Percentiles rank a stretch among this genome's conserved stretches.
These are phyloP conservation scores for Pristiophorus japonicus DNA, from an alignment of 2,113 vertebrate species.

Conservation along the genomic window DNA sequence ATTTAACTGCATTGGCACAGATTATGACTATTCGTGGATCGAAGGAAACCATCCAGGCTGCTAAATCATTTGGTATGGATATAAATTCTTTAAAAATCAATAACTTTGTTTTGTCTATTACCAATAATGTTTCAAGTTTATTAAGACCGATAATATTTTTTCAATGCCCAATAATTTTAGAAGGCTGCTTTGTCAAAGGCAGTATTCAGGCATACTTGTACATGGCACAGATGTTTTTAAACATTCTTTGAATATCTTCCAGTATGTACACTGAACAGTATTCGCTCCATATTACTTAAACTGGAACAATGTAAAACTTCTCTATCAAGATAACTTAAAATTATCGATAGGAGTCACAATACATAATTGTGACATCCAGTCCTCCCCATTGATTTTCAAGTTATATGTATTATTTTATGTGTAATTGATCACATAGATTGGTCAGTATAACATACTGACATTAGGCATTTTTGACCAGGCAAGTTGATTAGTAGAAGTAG, in stretches of 20 bases:
- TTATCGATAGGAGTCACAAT: background rate
- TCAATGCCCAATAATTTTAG: background rate
- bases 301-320: background rate
- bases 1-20: conserved; percentile 87
- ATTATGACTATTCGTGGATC: conserved; percentile 95
- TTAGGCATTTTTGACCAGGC: background rate
- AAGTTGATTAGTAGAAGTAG: background rate
- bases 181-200: background rate
- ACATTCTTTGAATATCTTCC: background rate
- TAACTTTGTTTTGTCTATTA: conserved; percentile 38
- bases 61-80: conserved; percentile 77
- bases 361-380: background rate
- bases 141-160: background rate
- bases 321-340: background rate
- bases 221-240: background rate
- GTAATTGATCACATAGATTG: background rate
- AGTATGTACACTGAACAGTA: background rate
- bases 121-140: background rate
- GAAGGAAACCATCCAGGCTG: conserved; percentile 80
- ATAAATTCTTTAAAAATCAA: too few species aligned
- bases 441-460: background rate
- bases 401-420: background rate
- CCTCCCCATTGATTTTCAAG: background rate
- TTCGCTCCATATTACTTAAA: background rate
- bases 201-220: background rate